A percentile compares a stretch with the other conserved stretches of the same genome.
Conservation (phyloP, 2,113 vertebrate species). For the Cheilinus undulatus region DNA sequence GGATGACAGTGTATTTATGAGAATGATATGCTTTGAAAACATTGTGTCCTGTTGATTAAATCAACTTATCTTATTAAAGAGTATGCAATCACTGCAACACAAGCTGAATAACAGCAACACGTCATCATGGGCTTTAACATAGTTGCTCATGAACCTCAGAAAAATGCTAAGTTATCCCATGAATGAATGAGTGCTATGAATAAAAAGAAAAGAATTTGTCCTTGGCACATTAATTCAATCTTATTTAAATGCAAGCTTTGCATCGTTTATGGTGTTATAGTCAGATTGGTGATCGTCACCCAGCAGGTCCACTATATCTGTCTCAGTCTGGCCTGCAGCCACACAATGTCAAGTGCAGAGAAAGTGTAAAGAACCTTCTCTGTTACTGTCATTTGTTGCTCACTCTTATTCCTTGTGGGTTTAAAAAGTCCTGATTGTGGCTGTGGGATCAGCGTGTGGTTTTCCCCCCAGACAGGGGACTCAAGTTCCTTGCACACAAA, state of each 20-base stretch:
- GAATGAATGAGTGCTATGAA: background rate
- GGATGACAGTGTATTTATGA: no score
- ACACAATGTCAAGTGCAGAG: constrained; percentile 8
- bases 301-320: background rate
- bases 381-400: constrained; percentile 27
- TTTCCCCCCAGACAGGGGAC: constrained; percentile 24
- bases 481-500: constrained; percentile 14
- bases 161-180: background rate
- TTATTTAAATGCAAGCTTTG: background rate
- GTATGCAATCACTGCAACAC: no score
- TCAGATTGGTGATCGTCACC: constrained; percentile 17
- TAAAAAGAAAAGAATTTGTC: background rate
- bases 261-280: background rate
- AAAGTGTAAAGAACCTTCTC: constrained; percentile 18
- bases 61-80: no score
- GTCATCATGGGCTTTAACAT: background rate
- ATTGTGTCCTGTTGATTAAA: background rate
- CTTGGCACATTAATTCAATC: no score
- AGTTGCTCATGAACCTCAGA: background rate
- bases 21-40: background rate
- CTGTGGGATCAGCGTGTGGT: constrained; percentile 12
- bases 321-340: constrained; percentile 24
- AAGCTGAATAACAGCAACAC: background rate
- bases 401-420: background rate
- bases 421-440: constrained; percentile 1